Conservation (phyloP, 2,888 invertebrate genomes). For the Villa cingulata region DNA sequence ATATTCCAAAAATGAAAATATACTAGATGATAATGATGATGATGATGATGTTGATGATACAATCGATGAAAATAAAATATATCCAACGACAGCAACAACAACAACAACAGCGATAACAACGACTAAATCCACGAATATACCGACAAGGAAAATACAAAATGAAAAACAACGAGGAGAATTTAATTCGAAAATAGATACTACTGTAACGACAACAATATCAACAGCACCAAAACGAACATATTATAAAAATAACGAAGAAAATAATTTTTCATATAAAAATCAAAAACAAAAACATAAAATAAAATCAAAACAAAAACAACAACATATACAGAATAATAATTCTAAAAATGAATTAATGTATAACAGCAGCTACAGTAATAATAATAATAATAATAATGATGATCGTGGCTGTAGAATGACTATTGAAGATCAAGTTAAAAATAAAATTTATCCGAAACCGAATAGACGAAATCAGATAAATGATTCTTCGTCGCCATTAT, state of each 20-base stretch:
- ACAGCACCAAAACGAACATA: no score
- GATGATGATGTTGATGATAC: neutral
- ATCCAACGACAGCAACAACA: neutral
- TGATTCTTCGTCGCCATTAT: conserved; percentile 13
- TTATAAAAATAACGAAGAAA: no score
- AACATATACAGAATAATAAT: conserved; percentile 11
- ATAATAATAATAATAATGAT: neutral
- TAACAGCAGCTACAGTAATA: conserved; percentile 6
- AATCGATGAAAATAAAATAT: neutral
- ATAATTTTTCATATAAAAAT: no score
- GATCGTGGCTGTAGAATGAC: conserved; percentile 3
- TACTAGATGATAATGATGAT: neutral
- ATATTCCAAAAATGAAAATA: conserved; percentile 8
- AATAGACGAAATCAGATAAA: conserved; percentile 7
- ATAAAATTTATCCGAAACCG: conserved; percentile 15
- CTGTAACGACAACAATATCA: no score
- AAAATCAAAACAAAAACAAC: neutral
- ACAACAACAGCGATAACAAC: no score
- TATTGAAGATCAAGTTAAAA: conserved; percentile 18
- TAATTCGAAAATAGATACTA: no score
- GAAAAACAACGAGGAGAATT: no score
- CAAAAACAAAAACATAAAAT: conserved; percentile 5
- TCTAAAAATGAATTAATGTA: conserved; percentile 14
- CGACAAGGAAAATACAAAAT: no score
- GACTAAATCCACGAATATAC: no score